Base-by-base conservation (phyloP, 2,797 vertebrate genomes). In the Manis pentadactyla region DNA sequence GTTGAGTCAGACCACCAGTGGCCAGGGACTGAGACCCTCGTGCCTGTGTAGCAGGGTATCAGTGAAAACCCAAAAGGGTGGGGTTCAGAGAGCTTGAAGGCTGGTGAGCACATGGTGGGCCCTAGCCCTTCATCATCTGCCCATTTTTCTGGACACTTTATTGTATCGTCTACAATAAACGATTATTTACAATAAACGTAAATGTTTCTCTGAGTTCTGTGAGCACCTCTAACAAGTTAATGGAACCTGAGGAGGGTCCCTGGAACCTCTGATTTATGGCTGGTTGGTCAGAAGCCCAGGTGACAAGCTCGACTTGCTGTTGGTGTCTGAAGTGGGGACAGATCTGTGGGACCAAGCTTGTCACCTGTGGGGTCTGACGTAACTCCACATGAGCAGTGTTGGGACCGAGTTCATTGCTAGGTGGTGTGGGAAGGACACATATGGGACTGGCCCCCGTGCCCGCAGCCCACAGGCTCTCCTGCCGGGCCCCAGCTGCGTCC, bases 281-380 rank as follows among this genome's bases (percentile, higher is more conserved):
- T 9, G 14, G 39, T 7, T 0, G 0, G 15, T 10, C 84, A 53
- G 42, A 49, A 9, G 83, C 53, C 2, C 73, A 13, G 4, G 12
- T 12, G 39, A 27, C 31, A 11, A 34, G 42, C 39, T 23, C 9
- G 10, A 4, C 55, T 14, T 7, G 21, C 10, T 4, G 0, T 15
- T 0, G 55, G 29, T 19, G 4, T 23, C 42, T 7, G 18, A 1
- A 14, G 2, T 1, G 7, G 61, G 5, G 21, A 0, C 1, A 7
- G 8, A 10, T 4, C 9, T 34, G 34, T 9, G 11, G 87, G 9
- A n/a, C 7, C 0, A 2, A 37, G 23, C 64, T 5, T 42, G 42
- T 42, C 42, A 42, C 42, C 42, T 42, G 42, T 42, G 42, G 42
- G 42, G 42, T 42, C 42, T 5, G 6, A 42, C 42, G 11, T 46